These are phyloP conservation scores for Colletes latitarsis DNA, from an alignment of 1,140 invertebrate species.

Conservation along the genomic window DNA sequence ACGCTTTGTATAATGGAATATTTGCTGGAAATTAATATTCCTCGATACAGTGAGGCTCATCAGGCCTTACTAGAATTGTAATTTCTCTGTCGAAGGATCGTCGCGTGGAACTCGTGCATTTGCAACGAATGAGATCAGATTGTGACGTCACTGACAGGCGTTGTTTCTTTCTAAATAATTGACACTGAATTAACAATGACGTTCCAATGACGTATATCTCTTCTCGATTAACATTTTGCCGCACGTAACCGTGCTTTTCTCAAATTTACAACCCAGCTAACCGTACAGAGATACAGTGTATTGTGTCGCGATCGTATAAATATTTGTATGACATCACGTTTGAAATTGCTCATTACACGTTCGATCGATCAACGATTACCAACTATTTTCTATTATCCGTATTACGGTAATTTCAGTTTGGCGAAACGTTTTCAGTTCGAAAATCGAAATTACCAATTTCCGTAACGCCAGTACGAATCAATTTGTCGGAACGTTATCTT, in stretches of 20 bases:
- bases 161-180: constrained; percentile 24
- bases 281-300: constrained; percentile 16
- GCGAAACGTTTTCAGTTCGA: background rate
- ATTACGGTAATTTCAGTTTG: background rate
- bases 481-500: too few species aligned
- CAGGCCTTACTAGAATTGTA: background rate
- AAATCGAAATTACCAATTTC: background rate
- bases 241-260: constrained; percentile 19
- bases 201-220: background rate
- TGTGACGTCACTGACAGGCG: constrained; percentile 22
- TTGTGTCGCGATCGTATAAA: constrained; percentile 21
- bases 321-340: constrained; percentile 24
- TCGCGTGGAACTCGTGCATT: background rate
- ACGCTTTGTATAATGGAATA: too few species aligned
- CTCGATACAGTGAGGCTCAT: too few species aligned
- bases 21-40: too few species aligned
- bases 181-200: constrained; percentile 36
- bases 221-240: constrained; percentile 8
- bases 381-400: background rate
- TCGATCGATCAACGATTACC: background rate
- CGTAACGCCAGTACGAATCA: too few species aligned
- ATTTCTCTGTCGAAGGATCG: too few species aligned
- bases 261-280: constrained; percentile 7
- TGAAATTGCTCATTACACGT: constrained; percentile 14
- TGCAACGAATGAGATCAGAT: constrained; percentile 39